Conservation (phyloP, 2,888 invertebrate species). For the Antheraea assamensis region DNA sequence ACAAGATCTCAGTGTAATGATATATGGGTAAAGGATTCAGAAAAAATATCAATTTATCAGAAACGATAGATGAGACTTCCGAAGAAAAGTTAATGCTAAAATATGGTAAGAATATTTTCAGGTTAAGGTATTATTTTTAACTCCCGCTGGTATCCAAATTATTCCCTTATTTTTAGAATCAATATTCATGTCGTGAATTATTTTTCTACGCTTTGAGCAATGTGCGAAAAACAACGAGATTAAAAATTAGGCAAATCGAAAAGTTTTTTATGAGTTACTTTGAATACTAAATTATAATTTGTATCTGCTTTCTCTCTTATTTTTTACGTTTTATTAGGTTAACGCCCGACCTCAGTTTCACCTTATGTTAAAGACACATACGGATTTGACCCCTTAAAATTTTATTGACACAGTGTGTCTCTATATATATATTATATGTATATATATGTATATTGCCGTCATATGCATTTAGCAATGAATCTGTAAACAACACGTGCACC, state of each 20-base stretch:
- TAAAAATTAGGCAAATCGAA: slow-evolving; percentile 11
- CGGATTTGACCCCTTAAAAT: no score
- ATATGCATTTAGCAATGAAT: no score
- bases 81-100: slow-evolving; percentile 56
- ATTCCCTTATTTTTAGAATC: slow-evolving; percentile 34
- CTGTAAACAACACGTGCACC: no score
- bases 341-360: no score
- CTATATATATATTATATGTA: no score
- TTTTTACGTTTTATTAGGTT: background rate
- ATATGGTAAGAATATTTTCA: slow-evolving; percentile 43
- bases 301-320: background rate
- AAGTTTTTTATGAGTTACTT: slow-evolving; percentile 6
- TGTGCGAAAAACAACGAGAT: slow-evolving; percentile 6
- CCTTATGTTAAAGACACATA: no score
- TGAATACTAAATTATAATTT: slow-evolving; percentile 4
- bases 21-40: slow-evolving; percentile 65
- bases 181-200: slow-evolving; percentile 33
- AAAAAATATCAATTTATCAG: slow-evolving; percentile 74
- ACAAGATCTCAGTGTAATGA: slow-evolving; percentile 66
- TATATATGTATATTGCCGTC: no score
- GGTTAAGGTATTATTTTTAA: slow-evolving; percentile 45
- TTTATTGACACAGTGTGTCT: no score
- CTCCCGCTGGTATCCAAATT: slow-evolving; percentile 36
- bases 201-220: background rate
- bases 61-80: slow-evolving; percentile 51